phyloP scores from a whole-genome alignment of 92 coral and sea anemone genomes.

The Paragorgia papillata region DNA sequence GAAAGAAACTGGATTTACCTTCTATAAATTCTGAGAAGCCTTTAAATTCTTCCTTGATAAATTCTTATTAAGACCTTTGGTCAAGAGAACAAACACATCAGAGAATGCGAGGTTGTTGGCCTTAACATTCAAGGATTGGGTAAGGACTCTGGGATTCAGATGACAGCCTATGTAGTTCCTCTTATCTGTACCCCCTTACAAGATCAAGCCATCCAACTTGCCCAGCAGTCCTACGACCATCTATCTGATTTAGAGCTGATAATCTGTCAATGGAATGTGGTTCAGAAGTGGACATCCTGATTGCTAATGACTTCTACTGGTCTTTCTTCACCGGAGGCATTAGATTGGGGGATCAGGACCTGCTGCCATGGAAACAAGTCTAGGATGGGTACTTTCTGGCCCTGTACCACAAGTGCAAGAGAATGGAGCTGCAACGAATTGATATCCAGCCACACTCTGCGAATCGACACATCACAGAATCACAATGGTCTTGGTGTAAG shows the following conservation, averaged over 20 bases:
- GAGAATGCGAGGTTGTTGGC: no score
- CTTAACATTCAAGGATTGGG: no score
- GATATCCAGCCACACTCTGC: no score
- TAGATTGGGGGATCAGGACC: constrained; percentile 26
- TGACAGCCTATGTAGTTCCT: constrained; percentile 29
- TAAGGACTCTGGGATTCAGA: constrained; percentile 8
- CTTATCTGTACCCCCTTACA: constrained; percentile 20
- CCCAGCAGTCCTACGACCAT: constrained; percentile 3
- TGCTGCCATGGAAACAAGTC: not conserved
- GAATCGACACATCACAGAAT: no score
- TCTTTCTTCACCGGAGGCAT: constrained; percentile 6
- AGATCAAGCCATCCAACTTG: constrained; percentile 13
- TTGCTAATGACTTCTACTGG: constrained; percentile 17
- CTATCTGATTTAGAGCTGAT: constrained; percentile 18
- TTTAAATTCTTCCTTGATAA: no score
- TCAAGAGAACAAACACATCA: no score
- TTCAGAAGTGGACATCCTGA: constrained; percentile 7
- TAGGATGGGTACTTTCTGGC: constrained; percentile 13
- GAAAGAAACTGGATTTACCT: not conserved
- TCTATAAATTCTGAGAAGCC: constrained; percentile 1
- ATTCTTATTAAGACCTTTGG: constrained; percentile 13
- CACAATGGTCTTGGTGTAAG: no score
- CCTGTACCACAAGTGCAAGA: not conserved
- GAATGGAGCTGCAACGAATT: no score
- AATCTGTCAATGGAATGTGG: not conserved